Evolutionary conservation across 2,888 invertebrate genomes (phyloP).

Genomic region (Rhopalosiphum nymphaeae): DNA sequence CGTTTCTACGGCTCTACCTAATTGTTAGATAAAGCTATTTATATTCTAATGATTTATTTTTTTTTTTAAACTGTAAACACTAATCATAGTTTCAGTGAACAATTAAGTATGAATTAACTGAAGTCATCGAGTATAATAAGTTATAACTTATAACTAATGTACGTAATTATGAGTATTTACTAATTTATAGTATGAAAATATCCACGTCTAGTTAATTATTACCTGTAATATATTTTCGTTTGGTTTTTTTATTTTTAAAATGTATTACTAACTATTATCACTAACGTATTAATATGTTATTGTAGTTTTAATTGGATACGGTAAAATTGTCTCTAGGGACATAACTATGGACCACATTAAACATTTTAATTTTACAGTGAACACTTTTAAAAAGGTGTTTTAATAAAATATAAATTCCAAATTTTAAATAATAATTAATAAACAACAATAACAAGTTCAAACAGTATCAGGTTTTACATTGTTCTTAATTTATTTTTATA

Average conservation of each 20-base stretch:
- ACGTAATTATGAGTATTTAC: not conserved
- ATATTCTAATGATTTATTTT: not conserved
- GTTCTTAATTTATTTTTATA: not conserved
- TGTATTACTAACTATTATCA: not conserved
- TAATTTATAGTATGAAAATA: not conserved
- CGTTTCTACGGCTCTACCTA: not conserved
- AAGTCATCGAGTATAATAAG: not conserved
- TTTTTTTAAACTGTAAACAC: not conserved
- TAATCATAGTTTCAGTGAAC: not conserved
- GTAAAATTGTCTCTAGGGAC: constrained; percentile 1
- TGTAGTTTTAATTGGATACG: not conserved
- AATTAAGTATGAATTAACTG: not conserved
- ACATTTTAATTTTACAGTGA: not conserved
- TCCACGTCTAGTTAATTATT: not conserved
- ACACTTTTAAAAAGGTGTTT: not conserved
- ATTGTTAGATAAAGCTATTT: not conserved
- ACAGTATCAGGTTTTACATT: not conserved
- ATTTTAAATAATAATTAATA: not conserved
- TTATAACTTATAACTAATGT: not conserved
- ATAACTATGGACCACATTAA: not conserved
- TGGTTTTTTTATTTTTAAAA: not conserved
- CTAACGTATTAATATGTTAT: not conserved
- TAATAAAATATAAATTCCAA: not conserved
- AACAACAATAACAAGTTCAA: not conserved
- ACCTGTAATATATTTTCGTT: not conserved